These are phyloP conservation scores for Campylomormyrus tamandua DNA, from an alignment of 2,113 vertebrate genomes.

Conservation along the genomic window DNA sequence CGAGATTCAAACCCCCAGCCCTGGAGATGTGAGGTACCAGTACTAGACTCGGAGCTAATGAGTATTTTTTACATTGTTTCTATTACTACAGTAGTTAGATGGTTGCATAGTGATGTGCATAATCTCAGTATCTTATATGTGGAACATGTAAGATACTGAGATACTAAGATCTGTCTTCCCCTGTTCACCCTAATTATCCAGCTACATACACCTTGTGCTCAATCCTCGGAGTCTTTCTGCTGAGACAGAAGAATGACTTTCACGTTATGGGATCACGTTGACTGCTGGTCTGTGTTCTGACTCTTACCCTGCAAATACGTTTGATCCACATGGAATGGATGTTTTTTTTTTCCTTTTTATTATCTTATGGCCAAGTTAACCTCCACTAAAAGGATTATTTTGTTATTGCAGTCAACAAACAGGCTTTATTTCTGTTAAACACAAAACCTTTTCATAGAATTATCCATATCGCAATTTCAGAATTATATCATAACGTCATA, in stretches of 20 bases:
- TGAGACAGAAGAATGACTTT: not conserved
- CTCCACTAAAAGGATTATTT: not conserved
- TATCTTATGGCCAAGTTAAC: not conserved
- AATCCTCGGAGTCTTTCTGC: not conserved
- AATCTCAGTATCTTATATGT: conserved; percentile 17
- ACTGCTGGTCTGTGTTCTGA: not conserved
- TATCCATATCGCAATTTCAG: not conserved
- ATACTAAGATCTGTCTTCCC: not conserved
- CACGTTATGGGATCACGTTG: not conserved
- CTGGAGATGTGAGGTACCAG: not conserved
- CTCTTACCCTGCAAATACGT: not conserved
- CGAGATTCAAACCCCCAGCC: not conserved
- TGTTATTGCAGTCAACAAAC: not conserved
- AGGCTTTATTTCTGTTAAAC: not conserved
- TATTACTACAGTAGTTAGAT: conserved; percentile 13
- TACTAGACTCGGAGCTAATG: not conserved
- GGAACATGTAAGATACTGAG: not conserved
- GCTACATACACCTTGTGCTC: not conserved
- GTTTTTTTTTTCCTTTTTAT: not conserved
- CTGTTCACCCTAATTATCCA: conserved; percentile 17
- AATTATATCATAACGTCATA: not conserved
- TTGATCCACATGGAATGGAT: not conserved
- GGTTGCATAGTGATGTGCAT: not conserved
- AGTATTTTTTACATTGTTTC: not conserved
- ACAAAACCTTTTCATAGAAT: not conserved